Percentiles rank a stretch among this genome's conserved stretches.
These are phyloP conservation scores for Spodoptera exigua DNA, from an alignment of 2,888 invertebrate genomes.

Conservation along the genomic window DNA sequence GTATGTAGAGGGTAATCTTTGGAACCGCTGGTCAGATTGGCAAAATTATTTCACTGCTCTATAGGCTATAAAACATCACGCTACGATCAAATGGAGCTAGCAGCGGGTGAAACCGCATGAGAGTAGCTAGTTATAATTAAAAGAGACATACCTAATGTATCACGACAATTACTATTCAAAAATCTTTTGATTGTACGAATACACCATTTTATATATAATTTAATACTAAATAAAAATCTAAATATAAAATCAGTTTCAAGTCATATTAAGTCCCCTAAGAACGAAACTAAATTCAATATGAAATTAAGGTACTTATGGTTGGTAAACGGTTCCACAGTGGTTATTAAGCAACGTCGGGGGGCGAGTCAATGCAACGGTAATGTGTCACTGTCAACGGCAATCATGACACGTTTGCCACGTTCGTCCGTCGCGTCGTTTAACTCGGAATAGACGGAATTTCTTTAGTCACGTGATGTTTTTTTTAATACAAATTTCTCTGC, in stretches of 20 bases:
- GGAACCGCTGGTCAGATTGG: no score
- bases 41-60: no score
- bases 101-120: no score
- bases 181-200: no score
- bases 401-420: constrained; percentile 44
- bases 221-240: neutral
- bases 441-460: constrained; percentile 43
- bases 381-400: constrained; percentile 61
- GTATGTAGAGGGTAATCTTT: no score
- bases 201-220: neutral
- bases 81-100: no score
- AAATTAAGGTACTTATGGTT: constrained; percentile 25
- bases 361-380: constrained; percentile 52
- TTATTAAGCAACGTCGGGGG: constrained; percentile 44
- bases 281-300: constrained; percentile 27
- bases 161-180: no score
- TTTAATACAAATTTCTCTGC: neutral
- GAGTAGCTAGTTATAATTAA: no score
- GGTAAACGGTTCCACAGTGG: constrained; percentile 41
- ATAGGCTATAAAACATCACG: no score
- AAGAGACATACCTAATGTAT: no score
- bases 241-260: neutral
- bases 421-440: constrained; percentile 15
- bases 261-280: neutral
- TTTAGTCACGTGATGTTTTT: constrained; percentile 36